A percentile compares a stretch with the other conserved stretches of the same genome.
Conservation (phyloP, 1,140 invertebrate genomes). For the Halesus radiatus region DNA sequence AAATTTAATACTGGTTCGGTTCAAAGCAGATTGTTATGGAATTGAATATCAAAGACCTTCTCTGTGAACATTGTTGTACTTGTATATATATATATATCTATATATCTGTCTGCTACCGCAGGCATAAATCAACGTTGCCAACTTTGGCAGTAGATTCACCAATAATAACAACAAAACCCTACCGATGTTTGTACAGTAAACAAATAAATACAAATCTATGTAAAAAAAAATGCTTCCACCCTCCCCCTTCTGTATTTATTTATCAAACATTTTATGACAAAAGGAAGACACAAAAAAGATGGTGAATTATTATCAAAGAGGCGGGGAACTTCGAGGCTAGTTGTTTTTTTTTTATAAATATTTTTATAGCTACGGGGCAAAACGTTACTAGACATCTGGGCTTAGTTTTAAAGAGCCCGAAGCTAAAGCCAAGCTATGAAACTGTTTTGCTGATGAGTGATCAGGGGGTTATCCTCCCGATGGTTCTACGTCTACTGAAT, state of each 20-base stretch:
- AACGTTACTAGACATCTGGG: conserved; percentile 6
- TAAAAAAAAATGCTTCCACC: conserved; percentile 24
- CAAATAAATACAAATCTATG: conserved; percentile 39
- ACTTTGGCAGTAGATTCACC: conserved; percentile 22
- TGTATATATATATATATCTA: too few relatives aligned
- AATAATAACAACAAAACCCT: conserved; percentile 34
- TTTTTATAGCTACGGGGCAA: conserved; percentile 11
- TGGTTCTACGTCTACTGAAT: not conserved
- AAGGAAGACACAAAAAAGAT: conserved; percentile 40
- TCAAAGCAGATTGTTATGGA: not conserved
- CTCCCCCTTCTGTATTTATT: conserved; percentile 33
- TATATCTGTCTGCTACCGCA: not conserved
- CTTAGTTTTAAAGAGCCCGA: conserved; percentile 1
- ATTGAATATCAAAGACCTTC: conserved; percentile 18
- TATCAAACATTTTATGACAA: conserved; percentile 44
- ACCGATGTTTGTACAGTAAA: conserved; percentile 37
- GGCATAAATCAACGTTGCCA: conserved; percentile 30
- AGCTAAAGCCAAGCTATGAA: not conserved
- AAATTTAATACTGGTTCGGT: too few relatives aligned
- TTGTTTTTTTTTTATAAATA: conserved; percentile 30
- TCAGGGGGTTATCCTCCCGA: not conserved
- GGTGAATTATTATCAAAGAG: conserved; percentile 39
- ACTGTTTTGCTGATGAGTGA: conserved; percentile 6
- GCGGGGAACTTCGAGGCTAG: conserved; percentile 9
- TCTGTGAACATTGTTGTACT: too few relatives aligned